Conservation (phyloP, 2,113 vertebrate genomes). For the Gavialis gangeticus region DNA sequence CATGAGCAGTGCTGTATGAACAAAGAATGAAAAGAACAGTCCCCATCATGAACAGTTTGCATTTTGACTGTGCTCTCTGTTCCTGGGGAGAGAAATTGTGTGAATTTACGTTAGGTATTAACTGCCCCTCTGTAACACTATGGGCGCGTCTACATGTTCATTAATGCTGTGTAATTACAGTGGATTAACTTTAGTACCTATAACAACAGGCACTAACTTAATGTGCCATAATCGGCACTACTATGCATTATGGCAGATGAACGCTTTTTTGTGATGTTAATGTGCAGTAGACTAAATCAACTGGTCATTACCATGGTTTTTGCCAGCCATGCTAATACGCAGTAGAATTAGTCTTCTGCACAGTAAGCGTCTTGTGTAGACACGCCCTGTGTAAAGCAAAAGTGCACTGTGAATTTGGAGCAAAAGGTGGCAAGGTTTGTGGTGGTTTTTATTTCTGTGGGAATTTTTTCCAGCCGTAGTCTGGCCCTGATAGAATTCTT, state of each 20-base stretch:
- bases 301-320: too few relatives aligned
- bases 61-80: neutral
- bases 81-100: neutral
- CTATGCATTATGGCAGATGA: too few relatives aligned
- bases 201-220: too few relatives aligned
- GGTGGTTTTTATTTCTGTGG: constrained; percentile 19
- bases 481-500: neutral
- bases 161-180: too few relatives aligned
- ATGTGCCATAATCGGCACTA: too few relatives aligned
- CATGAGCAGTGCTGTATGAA: neutral
- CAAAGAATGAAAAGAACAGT: neutral
- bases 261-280: too few relatives aligned
- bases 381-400: neutral
- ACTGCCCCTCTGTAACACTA: neutral
- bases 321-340: too few relatives aligned
- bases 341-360: neutral
- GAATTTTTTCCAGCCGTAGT: constrained; percentile 33
- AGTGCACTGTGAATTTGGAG: neutral
- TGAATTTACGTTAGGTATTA: neutral
- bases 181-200: too few relatives aligned
- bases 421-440: neutral
- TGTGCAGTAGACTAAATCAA: too few relatives aligned
- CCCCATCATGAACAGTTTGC: neutral
- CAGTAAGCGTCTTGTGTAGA: neutral
- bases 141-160: too few relatives aligned